Conservation (phyloP, 2,888 invertebrate species). For the Steinernema carpocapsae region DNA sequence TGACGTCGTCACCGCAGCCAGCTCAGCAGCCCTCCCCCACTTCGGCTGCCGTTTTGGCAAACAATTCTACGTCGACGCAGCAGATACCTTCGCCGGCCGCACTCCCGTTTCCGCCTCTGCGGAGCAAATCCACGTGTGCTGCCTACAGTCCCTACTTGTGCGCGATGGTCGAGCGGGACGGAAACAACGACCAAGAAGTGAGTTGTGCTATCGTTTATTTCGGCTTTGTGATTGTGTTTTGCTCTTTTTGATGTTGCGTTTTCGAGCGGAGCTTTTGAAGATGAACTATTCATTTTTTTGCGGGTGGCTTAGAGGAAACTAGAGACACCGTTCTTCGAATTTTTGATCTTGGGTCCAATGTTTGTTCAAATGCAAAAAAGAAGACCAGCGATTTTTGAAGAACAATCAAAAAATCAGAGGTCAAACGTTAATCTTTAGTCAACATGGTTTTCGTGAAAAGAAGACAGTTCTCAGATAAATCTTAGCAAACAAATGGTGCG, state of each 20-base stretch:
- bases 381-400: no score
- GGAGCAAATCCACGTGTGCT: conserved; percentile 43
- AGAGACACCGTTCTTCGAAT: not conserved
- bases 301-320: not conserved
- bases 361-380: no score
- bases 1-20: conserved; percentile 25
- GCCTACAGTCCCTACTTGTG: conserved; percentile 42
- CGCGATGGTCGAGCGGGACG: conserved; percentile 37
- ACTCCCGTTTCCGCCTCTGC: conserved; percentile 14
- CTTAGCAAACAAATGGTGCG: no score
- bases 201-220: not conserved
- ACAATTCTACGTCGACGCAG: conserved; percentile 9
- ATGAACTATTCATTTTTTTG: not conserved
- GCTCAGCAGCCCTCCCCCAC: conserved; percentile 34
- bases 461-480: no score
- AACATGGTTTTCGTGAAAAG: no score
- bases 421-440: no score
- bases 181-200: conserved; percentile 19
- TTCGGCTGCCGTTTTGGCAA: conserved; percentile 33
- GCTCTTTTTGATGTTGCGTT: no score
- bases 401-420: no score
- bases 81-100: not conserved
- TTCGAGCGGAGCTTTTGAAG: no score
- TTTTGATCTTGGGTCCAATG: not conserved
- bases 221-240: no score